Base-by-base conservation (phyloP, 23 tunicate species). In the Halocynthia aurantium region DNA sequence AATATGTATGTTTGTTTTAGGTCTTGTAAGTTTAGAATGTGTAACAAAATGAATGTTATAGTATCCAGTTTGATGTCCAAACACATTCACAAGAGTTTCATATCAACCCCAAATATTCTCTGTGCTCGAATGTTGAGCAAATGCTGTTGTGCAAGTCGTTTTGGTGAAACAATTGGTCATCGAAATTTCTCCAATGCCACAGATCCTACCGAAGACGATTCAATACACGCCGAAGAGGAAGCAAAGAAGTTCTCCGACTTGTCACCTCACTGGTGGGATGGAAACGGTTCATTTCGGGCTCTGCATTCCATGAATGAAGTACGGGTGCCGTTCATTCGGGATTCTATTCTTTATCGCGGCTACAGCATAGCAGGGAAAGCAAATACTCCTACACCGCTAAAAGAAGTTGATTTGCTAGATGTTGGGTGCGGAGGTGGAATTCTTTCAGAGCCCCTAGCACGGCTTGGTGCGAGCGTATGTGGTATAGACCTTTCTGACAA, bases 401-500 rank as follows among this genome's bases (percentile, higher is more conserved):
- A 73, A 52, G 92, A 85, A 22, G 63, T 91, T 54, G 60, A 82
- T 20, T 83, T 96, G 7, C 63, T 96, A 58, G 99, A 96, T 55
- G 96, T 96, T 57, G 99, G 99, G 20, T 96, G 99, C 70, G 99
- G 99, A 18, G 99, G 88, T 71, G 99, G 99, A 62, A 82, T 96
- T 60, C 62, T 96, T 71, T 79, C 91, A 2, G 99, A 89, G 57
- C 87, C 85, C 8, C 88, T 96, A 13, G 96, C 99, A 19, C 62
- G 96, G 52, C 70, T 96, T 6, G 99, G 99, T 61, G 99, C 99
- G 7, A 51, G 82, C 12, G 97, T 96, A 44, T 78, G 83, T 50
- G 99, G 93, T 5, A 85, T 96, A 40, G 99, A 96, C 68, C 53
- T 93, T 7, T 80, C 80, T 7, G 81, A 81, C 15, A 81, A 85